phyloP scores from a whole-genome alignment of 2,888 invertebrate species.

The Lacanobia oleracea region DNA sequence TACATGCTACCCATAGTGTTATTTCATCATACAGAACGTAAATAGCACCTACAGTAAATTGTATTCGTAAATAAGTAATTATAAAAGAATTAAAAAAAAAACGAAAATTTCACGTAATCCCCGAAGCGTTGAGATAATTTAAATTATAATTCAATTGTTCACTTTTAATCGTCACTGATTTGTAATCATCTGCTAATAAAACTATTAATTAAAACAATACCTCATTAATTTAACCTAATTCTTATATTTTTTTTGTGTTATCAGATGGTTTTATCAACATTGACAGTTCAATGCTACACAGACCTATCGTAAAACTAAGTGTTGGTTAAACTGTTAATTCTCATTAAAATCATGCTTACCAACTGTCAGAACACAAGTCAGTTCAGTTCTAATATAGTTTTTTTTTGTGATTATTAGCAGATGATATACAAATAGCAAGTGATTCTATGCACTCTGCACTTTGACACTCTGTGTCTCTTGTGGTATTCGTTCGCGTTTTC shows the following conservation, averaged over 20 bases:
- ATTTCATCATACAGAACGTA: conserved; percentile 24
- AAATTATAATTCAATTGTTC: conserved; percentile 65
- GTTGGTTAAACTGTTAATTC: not conserved
- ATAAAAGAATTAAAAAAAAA: conserved; percentile 14
- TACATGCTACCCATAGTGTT: conserved; percentile 17
- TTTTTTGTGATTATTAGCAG: conserved; percentile 30
- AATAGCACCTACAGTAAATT: conserved; percentile 2
- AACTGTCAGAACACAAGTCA: not conserved
- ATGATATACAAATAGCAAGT: conserved; percentile 39
- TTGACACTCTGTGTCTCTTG: conserved; percentile 54
- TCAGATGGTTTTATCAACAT: not conserved
- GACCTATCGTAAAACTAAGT: not conserved
- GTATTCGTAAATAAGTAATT: conserved; percentile 1
- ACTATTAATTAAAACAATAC: not conserved
- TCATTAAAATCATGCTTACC: not conserved
- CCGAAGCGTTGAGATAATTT: conserved; percentile 67
- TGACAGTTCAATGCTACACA: not conserved
- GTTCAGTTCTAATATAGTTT: not conserved
- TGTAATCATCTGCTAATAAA: conserved; percentile 51
- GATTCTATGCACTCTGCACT: conserved; percentile 60
- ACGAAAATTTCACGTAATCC: conserved; percentile 50
- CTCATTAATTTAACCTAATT: conserved; percentile 1
- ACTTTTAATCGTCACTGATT: conserved; percentile 49
- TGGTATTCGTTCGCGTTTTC: conserved; percentile 60
- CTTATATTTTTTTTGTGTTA: not conserved